Conservation (phyloP, 2,113 vertebrate genomes). For the Grammomys dolichurus region DNA sequence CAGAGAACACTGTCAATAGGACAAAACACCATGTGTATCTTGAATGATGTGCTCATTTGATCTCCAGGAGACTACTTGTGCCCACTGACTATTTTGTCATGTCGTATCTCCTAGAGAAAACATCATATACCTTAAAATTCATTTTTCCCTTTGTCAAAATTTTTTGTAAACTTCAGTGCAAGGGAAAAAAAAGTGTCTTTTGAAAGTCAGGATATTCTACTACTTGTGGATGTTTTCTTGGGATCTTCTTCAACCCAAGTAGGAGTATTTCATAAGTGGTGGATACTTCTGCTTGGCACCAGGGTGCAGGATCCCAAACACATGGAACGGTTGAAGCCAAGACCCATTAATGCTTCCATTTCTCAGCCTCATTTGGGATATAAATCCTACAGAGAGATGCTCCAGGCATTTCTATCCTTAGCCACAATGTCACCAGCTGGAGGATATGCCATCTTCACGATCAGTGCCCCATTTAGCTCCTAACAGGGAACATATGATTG, state of each 20-base stretch:
- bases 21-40: conserved; percentile 49
- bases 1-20: too few species aligned
- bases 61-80: conserved; percentile 59
- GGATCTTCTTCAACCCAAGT: conserved; percentile 15
- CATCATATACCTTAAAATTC: conserved; percentile 67
- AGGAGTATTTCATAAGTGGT: conserved; percentile 22
- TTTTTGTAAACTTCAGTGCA: background rate
- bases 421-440: conserved; percentile 82
- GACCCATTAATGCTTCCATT: conserved; percentile 81
- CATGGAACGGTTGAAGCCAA: conserved; percentile 74
- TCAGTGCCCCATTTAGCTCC: conserved; percentile 86
- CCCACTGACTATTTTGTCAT: conserved; percentile 70
- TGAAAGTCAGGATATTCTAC: conserved; percentile 54
- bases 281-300: conserved; percentile 62
- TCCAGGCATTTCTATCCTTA: conserved; percentile 85
- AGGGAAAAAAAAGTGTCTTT: conserved; percentile 28
- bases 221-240: background rate
- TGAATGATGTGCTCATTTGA: conserved; percentile 76
- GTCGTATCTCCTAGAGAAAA: conserved; percentile 11
- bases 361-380: conserved; percentile 81
- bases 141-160: conserved; percentile 73
- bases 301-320: conserved; percentile 56
- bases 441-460: conserved; percentile 85
- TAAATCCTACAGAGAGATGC: conserved; percentile 82
- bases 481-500: conserved; percentile 89